Percentiles rank a stretch among this genome's conserved stretches.
These are phyloP conservation scores for Ephestia elutella DNA, from an alignment of 1,140 invertebrate genomes.

Conservation along the genomic window DNA sequence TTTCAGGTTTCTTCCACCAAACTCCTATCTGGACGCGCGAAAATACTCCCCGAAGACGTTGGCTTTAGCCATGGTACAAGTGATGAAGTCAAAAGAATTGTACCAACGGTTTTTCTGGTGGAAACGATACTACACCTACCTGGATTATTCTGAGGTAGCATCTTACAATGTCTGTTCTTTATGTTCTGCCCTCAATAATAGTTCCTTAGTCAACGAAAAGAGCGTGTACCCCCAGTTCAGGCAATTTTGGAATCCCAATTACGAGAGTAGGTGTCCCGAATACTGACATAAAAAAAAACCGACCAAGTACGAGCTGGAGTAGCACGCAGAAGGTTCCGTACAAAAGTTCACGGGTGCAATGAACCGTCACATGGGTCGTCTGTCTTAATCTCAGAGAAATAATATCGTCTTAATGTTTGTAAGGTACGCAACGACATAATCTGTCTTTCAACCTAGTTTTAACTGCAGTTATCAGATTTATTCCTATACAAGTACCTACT, in stretches of 20 bases:
- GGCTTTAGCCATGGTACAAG: constrained; percentile 31
- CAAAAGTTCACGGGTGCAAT: too few relatives aligned
- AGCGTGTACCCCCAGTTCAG: constrained; percentile 45
- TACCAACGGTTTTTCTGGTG: constrained; percentile 51
- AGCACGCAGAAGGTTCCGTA: too few relatives aligned
- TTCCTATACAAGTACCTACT: too few relatives aligned
- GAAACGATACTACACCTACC: constrained; percentile 43
- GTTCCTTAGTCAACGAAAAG: constrained; percentile 22
- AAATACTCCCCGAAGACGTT: constrained; percentile 22
- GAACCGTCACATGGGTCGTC: too few relatives aligned
- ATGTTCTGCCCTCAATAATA: constrained; percentile 44
- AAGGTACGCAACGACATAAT: too few relatives aligned
- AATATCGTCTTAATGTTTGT: too few relatives aligned
- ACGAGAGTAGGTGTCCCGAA: constrained; percentile 28
- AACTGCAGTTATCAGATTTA: too few relatives aligned
- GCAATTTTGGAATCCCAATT: constrained; percentile 49
- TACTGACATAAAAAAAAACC: too few relatives aligned
- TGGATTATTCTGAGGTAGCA: constrained; percentile 21
- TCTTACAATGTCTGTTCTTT: constrained; percentile 43
- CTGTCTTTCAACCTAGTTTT: too few relatives aligned
- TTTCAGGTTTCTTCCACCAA: constrained; percentile 56
- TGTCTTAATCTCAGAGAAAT: too few relatives aligned
- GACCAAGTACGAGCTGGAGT: too few relatives aligned
- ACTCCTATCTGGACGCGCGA: constrained; percentile 47
- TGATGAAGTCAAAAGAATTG: constrained; percentile 30